Conservation (phyloP, 2,113 vertebrate species). For the Turdus rufiventris region DNA sequence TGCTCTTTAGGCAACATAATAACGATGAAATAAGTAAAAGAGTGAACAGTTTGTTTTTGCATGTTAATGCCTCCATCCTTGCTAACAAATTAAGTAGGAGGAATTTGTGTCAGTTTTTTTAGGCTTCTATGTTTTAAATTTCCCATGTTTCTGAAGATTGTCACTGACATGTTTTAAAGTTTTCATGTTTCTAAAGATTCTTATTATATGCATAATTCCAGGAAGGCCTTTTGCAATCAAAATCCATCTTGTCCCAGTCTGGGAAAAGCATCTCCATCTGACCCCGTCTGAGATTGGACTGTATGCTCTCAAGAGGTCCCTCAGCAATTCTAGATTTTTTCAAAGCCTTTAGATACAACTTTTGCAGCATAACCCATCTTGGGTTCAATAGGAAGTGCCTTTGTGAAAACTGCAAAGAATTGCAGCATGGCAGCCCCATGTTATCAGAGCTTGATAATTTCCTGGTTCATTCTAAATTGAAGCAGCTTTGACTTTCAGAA, state of each 20-base stretch:
- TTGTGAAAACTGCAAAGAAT: background rate
- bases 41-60: background rate
- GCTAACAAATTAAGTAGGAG: background rate
- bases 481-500: background rate
- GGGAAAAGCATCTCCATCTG: background rate
- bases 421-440: background rate
- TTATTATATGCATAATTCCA: background rate
- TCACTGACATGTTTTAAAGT: background rate
- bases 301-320: background rate
- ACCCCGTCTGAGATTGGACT: background rate
- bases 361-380: background rate
- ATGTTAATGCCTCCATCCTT: background rate
- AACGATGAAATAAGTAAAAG: background rate
- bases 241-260: background rate
- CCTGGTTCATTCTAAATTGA: background rate
- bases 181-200: background rate
- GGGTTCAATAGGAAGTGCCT: background rate
- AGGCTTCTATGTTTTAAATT: background rate
- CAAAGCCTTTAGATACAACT: background rate
- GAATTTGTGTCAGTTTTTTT: background rate
- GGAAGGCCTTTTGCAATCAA: background rate
- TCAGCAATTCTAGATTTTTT: background rate
- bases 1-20: background rate
- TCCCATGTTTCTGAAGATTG: background rate
- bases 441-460: background rate